phyloP scores from a whole-genome alignment of 2,888 invertebrate species.

The Melieria picta region DNA sequence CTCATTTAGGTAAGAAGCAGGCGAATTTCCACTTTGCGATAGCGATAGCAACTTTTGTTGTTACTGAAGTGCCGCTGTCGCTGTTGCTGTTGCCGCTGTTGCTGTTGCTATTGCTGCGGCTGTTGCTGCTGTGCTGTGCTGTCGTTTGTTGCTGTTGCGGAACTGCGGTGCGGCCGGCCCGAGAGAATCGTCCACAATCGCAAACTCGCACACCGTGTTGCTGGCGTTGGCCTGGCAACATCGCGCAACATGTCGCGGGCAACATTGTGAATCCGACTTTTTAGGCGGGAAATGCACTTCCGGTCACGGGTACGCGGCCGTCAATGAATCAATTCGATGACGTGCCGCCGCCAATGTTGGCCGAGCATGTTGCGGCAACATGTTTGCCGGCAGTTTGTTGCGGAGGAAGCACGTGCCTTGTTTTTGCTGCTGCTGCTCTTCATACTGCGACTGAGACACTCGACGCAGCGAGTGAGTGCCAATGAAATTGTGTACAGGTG shows the following conservation, averaged over 20 bases:
- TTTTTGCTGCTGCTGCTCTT: background rate
- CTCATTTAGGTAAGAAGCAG: constrained; percentile 47
- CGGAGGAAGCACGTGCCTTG: constrained; percentile 22
- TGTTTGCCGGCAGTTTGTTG: constrained; percentile 22
- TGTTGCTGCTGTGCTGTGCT: background rate
- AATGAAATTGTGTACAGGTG: too few species aligned
- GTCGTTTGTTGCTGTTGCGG: background rate
- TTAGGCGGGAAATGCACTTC: constrained; percentile 30
- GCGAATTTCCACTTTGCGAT: constrained; percentile 43
- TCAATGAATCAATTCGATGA: background rate
- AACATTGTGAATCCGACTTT: background rate
- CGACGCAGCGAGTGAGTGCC: too few species aligned
- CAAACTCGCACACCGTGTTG: background rate
- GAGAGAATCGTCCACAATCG: too few species aligned
- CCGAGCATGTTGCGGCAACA: constrained; percentile 6
- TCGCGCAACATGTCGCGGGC: constrained; percentile 16
- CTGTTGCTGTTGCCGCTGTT: constrained; percentile 19
- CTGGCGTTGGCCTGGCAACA: constrained; percentile 17
- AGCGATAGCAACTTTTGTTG: constrained; percentile 28
- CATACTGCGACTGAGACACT: background rate
- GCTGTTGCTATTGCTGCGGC: background rate
- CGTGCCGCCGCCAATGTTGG: background rate
- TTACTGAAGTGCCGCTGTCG: constrained; percentile 24
- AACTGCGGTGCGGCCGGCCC: too few species aligned
- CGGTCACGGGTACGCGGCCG: background rate